Conservation (phyloP, 2,797 vertebrate genomes). For the Mallotus villosus region DNA sequence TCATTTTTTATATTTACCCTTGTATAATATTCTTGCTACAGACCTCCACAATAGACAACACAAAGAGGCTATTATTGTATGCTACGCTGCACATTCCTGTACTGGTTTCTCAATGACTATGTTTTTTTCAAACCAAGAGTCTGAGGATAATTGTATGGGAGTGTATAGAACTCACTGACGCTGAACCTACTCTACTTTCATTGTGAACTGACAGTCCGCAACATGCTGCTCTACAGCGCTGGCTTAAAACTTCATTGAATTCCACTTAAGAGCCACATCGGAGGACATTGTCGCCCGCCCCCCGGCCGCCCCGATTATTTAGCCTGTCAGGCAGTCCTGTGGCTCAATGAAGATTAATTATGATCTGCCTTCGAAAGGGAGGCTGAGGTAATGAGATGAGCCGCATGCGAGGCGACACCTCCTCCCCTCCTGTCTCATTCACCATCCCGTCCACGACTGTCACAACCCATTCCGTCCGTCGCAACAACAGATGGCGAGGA, state of each 20-base stretch:
- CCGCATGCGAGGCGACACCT: constrained; percentile 26
- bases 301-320: constrained; percentile 56
- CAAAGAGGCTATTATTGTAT: too few species aligned
- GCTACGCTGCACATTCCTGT: too few species aligned
- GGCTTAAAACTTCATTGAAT: constrained; percentile 43
- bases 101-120: too few species aligned
- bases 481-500: constrained; percentile 41
- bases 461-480: constrained; percentile 24
- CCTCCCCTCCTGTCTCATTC: constrained; percentile 41
- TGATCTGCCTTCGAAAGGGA: constrained; percentile 50
- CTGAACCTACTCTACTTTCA: constrained; percentile 14
- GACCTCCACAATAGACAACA: too few species aligned
- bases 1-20: too few species aligned
- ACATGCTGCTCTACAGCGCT: constrained; percentile 26
- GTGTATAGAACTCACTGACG: too few species aligned
- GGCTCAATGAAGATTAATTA: constrained; percentile 69
- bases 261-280: constrained; percentile 43
- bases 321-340: constrained; percentile 56
- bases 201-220: constrained; percentile 21
- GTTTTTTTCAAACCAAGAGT: background rate
- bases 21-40: too few species aligned
- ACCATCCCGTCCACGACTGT: constrained; percentile 32
- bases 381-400: constrained; percentile 60
- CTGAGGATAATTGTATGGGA: background rate
- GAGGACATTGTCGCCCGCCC: constrained; percentile 49